phyloP scores from a whole-genome alignment of 2,797 vertebrate species.

The Babyrousa celebensis region DNA sequence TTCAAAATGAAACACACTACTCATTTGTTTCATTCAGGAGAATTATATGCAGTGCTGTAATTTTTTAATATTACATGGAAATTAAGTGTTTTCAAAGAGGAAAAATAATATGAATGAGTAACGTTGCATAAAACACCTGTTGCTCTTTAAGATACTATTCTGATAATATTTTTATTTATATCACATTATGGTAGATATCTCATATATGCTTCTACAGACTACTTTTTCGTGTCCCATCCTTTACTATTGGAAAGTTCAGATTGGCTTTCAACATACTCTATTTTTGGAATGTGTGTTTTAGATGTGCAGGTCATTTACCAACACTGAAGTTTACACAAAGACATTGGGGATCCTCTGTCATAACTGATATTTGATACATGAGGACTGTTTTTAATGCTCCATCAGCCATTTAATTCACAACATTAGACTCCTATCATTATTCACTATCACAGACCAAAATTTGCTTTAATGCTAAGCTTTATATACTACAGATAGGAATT shows the following conservation, averaged over 20 bases:
- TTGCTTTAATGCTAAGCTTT: background rate
- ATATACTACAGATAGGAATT: background rate
- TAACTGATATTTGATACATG: background rate
- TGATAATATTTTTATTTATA: conserved; percentile 34
- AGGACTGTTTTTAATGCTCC: background rate
- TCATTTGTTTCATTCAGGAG: background rate
- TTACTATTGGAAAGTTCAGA: background rate
- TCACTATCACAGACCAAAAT: conserved; percentile 37
- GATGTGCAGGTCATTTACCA: background rate
- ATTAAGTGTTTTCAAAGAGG: background rate
- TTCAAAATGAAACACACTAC: background rate
- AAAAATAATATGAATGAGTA: background rate
- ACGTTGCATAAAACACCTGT: background rate
- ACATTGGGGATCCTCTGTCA: background rate
- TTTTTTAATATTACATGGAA: background rate
- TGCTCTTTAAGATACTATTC: background rate
- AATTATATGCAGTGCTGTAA: background rate
- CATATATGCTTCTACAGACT: background rate
- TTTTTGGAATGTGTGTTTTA: background rate
- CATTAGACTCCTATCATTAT: background rate
- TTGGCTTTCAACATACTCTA: background rate
- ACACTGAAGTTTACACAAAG: background rate
- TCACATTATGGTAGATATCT: background rate
- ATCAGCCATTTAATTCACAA: background rate
- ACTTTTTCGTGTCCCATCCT: background rate